Conservation (phyloP, 2,888 invertebrate species). For the Micropterix aruncella region DNA sequence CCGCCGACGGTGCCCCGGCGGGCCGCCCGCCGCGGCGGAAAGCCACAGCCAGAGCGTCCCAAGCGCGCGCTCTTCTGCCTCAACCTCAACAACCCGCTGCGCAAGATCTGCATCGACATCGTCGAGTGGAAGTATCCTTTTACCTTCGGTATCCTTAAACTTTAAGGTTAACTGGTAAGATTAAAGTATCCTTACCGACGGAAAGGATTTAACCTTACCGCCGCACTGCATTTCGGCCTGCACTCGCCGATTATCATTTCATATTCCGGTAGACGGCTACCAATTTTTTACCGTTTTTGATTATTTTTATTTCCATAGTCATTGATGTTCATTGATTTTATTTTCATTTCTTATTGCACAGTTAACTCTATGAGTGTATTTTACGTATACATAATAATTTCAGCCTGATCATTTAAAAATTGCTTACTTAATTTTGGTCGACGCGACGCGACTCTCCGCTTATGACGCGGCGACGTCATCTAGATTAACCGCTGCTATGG, state of each 20-base stretch:
- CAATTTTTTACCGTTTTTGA: too few species aligned
- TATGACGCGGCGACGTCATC: not conserved
- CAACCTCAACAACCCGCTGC: slow-evolving; percentile 82
- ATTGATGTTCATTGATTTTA: too few species aligned
- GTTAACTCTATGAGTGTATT: too few species aligned
- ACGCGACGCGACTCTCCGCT: too few species aligned
- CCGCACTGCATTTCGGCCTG: not conserved
- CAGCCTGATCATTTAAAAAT: too few species aligned
- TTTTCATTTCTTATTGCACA: too few species aligned
- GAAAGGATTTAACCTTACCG: not conserved
- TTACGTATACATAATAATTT: too few species aligned
- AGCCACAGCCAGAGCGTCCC: slow-evolving; percentile 81
- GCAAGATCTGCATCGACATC: slow-evolving; percentile 89
- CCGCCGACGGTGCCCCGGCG: slow-evolving; percentile 39
- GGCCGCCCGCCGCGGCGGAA: slow-evolving; percentile 54
- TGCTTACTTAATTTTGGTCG: too few species aligned
- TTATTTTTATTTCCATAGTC: too few species aligned
- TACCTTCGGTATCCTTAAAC: slow-evolving; percentile 12
- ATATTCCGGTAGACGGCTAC: not conserved
- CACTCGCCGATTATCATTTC: not conserved
- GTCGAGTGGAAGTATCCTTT: slow-evolving; percentile 99
- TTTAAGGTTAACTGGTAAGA: slow-evolving; percentile 1
- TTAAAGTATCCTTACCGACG: not conserved
- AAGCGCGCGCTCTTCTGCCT: slow-evolving; percentile 85
- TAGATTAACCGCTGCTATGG: not conserved